Base-by-base conservation (phyloP, 2,797 vertebrate genomes). In the Choloepus didactylus region DNA sequence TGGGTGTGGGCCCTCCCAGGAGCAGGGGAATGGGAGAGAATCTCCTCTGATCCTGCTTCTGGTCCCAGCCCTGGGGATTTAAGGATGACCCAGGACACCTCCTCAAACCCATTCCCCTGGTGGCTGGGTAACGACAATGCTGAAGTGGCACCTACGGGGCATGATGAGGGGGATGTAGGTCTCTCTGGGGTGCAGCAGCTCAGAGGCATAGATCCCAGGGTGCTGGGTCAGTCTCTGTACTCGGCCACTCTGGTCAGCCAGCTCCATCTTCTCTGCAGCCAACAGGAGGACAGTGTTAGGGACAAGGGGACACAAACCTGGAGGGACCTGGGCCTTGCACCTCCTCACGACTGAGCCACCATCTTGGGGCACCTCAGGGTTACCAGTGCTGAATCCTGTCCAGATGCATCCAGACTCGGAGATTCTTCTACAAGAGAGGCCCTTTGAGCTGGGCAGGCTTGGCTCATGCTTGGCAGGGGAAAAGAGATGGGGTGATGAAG, bases 161-260 rank as follows among this genome's bases (percentile, higher is more conserved):
- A 96, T 95, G 27, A 62, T n/a, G 29, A 64, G 62, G 4, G 96
- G 94, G 3, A 98, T 69, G 21, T 86, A 98, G 49, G 83, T 89
- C 49, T 96, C 96, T n/a, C 97, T 93, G 59, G 94, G 95, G 3
- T 1, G 31, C 64, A 96, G 95, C 31, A 98, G 56, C 64, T 97
- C 97, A 0, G 9, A 82, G 4, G 90, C 35, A 0, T 62, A 86
- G 25, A 3, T 80, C 14, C 95, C 91, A 21, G 83, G 93, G 86
- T 96, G 95, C 87, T 97, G 92, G 49, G 94, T 87, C 41, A 98
- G 88, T 31, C 96, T 86, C 85, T 97, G 97, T 72, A 96, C 93
- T 29, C 96, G 97, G 31, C 95, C 97, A 16, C 2, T 96, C 59
- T 94, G 95, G 9, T 97, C 97, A 27, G 96, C 94, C 86, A 97